Conservation (phyloP, 2,888 invertebrate species). For the Diarsia dahlii region DNA sequence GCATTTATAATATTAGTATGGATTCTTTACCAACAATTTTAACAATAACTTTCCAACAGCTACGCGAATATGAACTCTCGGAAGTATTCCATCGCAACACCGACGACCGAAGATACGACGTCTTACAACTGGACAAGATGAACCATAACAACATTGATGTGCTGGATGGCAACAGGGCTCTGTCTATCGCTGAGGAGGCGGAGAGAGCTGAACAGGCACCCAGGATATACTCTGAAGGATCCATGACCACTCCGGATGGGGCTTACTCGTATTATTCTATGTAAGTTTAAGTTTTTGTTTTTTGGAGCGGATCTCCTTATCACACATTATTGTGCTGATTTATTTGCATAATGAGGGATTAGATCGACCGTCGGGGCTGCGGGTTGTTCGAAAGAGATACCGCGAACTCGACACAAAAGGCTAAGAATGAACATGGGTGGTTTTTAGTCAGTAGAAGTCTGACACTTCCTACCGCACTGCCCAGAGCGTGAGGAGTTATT, state of each 20-base stretch:
- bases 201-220: constrained; percentile 93
- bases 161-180: constrained; percentile 93
- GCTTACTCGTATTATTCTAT: constrained; percentile 87
- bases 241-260: constrained; percentile 85
- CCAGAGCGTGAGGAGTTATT: no score
- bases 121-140: constrained; percentile 91
- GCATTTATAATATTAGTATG: no score
- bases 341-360: no score
- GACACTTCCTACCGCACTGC: no score
- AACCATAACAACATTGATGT: constrained; percentile 91
- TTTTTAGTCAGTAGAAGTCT: no score
- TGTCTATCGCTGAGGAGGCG: constrained; percentile 95
- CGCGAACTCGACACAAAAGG: no score
- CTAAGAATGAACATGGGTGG: no score
- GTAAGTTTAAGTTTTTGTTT: constrained; percentile 73
- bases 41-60: constrained; percentile 84
- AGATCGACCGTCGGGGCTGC: no score
- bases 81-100: constrained; percentile 96
- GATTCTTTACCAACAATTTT: neutral
- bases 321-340: no score
- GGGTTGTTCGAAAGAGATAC: no score
- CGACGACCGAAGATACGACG: constrained; percentile 94
- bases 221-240: constrained; percentile 88
- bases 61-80: constrained; percentile 96
- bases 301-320: no score